Percentiles rank a stretch among this genome's conserved stretches.
Conservation (phyloP, 2,888 invertebrate genomes). For the Malacosoma neustria region DNA sequence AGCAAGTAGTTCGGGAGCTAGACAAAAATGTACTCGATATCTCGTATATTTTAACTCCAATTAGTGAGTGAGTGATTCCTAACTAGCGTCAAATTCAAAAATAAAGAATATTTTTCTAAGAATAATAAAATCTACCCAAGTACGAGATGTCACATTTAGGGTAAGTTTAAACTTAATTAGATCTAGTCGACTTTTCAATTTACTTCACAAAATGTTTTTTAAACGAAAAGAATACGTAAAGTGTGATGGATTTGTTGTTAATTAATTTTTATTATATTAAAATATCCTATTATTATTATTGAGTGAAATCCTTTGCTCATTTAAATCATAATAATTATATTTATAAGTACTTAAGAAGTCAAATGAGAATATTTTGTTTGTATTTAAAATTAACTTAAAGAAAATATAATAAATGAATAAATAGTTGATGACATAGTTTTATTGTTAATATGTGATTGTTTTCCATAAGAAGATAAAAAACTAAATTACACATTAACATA, state of each 20-base stretch:
- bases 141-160: too few species aligned
- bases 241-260: background rate
- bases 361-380: background rate
- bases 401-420: background rate
- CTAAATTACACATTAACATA: too few species aligned
- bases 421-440: too few species aligned
- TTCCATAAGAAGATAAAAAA: too few species aligned
- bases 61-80: too few species aligned
- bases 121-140: too few species aligned
- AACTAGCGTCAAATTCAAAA: too few species aligned
- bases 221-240: background rate
- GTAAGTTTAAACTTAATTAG: background rate
- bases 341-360: background rate
- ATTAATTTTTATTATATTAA: background rate
- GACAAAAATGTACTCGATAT: too few species aligned
- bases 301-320: background rate
- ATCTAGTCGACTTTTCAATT: background rate
- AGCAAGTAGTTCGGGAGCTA: too few species aligned
- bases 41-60: too few species aligned
- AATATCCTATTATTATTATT: background rate
- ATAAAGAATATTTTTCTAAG: too few species aligned
- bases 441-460: too few species aligned
- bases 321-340: constrained; percentile 4
- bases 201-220: background rate
- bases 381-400: background rate